Percentiles rank a stretch among this genome's conserved stretches.
These are phyloP conservation scores for Drosophila mulleri DNA, from an alignment of 2,888 invertebrate genomes.

Conservation along the genomic window DNA sequence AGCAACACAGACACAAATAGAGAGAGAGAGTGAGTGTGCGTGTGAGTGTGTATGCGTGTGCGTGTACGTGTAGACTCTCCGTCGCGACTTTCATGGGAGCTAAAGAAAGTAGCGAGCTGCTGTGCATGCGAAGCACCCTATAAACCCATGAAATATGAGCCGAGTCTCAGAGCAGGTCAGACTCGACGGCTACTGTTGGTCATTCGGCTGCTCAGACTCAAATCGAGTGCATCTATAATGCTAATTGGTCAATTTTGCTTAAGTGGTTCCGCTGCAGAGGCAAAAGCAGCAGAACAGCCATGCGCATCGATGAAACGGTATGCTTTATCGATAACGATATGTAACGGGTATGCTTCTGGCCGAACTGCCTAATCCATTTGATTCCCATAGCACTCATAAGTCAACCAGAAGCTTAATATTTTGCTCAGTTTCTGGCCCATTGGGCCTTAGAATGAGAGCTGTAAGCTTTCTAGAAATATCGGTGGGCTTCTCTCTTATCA, in stretches of 20 bases:
- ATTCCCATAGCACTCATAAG: neutral
- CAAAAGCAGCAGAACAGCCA: neutral
- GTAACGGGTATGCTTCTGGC: neutral
- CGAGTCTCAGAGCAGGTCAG: neutral
- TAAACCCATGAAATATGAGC: constrained; percentile 8
- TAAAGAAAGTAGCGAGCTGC: constrained; percentile 38
- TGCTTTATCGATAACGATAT: neutral
- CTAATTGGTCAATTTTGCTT: constrained; percentile 2
- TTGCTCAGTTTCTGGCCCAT: neutral
- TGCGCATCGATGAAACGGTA: neutral
- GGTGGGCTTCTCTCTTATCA: neutral
- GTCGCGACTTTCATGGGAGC: neutral
- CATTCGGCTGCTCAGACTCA: neutral
- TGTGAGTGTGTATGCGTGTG: neutral
- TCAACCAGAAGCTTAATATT: neutral
- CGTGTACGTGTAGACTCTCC: constrained; percentile 2
- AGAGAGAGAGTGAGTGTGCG: neutral
- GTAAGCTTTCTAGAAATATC: neutral
- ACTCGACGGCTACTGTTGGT: constrained; percentile 21
- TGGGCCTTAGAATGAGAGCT: neutral
- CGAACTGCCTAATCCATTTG: neutral
- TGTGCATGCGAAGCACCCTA: constrained; percentile 18
- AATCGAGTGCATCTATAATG: neutral
- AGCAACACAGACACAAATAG: neutral
- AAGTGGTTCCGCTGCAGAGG: constrained; percentile 17